Base-by-base conservation (phyloP, 1,140 invertebrate species). In the Scaptomyza montana region DNA sequence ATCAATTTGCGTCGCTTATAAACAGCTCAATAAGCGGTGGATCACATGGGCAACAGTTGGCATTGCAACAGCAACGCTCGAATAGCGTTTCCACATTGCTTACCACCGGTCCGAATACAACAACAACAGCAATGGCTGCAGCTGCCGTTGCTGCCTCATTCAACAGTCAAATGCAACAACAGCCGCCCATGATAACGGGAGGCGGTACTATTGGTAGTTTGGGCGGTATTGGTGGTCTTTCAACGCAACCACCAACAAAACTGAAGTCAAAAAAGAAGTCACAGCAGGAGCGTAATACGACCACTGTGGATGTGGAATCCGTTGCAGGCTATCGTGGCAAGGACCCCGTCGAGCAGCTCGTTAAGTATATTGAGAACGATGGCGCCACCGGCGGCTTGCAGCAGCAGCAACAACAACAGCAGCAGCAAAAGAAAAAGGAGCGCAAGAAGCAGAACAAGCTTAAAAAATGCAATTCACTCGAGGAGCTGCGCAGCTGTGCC, bases 381-480 rank as follows among this genome's bases (percentile, higher is more conserved):
- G 70, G 47, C n/a, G 67, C 36, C 0, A 60, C 64, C 63, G 39
- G 63, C 36, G 43, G 21, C 45, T 49, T 53, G 16, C 41, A 68
- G 47, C 25, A 16, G 47, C 66, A 70, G 47, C 74, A 74, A 33
- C 30, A 33, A 7, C 30, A 33, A 33, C 30, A 33, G 5, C 30
- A 33, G 30, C 30, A 33, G 36, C 82, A 85, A 39, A 84, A 84
- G 56, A 89, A 85, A 21, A 92, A 91, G 69, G 84, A 89, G 30
- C 77, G 80, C 41, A 82, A 82, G 57, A 89, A 92, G 50, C 80
- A 90, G 49, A 71, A 80, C 9, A 92, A 92, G 61, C 66, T 95
- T 25, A 94, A 95, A 77, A 95, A 95, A 74, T 94, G 94, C 39
- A 95, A 94, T 84, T 95, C 94, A 6, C 82, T 95, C 41, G 95